A percentile compares a stretch with the other conserved stretches of the same genome.
Evolutionary conservation across 2,888 invertebrate species (phyloP).

Genomic region (Dioctria linearis): DNA sequence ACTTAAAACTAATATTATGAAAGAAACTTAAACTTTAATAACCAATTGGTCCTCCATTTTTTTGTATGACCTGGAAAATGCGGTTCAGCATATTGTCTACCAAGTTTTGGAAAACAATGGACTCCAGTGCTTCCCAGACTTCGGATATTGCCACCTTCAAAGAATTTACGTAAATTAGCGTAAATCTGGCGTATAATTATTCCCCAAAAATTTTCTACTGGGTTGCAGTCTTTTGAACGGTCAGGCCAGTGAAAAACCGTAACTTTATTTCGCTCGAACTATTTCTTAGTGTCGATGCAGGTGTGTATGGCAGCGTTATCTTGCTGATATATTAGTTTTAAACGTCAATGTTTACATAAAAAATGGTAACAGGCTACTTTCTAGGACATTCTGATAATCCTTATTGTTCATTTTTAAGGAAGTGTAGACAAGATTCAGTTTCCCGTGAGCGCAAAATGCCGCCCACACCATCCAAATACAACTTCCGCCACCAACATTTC

Average conservation of each 20-base stretch:
- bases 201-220: conserved; percentile 48
- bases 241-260: conserved; percentile 48
- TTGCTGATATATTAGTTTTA: not conserved
- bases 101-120: not conserved
- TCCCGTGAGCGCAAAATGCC: not conserved
- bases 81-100: conserved; percentile 1
- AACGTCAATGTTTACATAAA: not conserved
- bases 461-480: conserved; percentile 39
- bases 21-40: too few relatives aligned
- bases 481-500: conserved; percentile 47
- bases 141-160: not conserved
- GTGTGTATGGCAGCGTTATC: conserved; percentile 50
- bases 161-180: not conserved
- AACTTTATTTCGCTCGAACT: conserved; percentile 40
- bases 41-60: too few relatives aligned
- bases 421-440: not conserved
- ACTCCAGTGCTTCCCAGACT: not conserved
- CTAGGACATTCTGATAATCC: not conserved
- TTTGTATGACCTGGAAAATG: not conserved
- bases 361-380: too few relatives aligned
- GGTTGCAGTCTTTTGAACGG: conserved; percentile 41
- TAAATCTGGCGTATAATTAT: not conserved
- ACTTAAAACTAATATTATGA: too few relatives aligned
- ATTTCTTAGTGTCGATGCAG: conserved; percentile 25
- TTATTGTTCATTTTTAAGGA: conserved; percentile 18